Percentiles rank a stretch among this genome's conserved stretches.
Evolutionary conservation across 2,113 vertebrate species (phyloP).

Genomic region (Falcunculus frontatus): DNA sequence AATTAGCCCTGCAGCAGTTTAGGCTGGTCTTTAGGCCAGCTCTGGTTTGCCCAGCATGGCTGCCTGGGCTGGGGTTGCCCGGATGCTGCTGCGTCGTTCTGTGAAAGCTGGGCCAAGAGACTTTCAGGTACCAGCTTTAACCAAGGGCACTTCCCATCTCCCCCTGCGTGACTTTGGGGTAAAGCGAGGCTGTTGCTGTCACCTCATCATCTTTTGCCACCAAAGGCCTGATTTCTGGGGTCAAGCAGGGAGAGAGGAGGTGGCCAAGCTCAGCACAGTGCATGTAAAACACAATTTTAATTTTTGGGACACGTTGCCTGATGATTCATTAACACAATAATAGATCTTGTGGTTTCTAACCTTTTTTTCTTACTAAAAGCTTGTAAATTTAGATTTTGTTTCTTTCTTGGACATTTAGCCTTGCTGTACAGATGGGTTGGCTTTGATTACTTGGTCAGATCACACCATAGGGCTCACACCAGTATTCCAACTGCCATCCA

Average conservation of each 20-base stretch:
- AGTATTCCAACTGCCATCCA: not conserved
- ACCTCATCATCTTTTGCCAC: not conserved
- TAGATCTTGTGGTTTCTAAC: not conserved
- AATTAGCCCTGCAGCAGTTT: not conserved
- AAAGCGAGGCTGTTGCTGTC: not conserved
- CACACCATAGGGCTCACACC: not conserved
- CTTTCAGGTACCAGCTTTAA: not conserved
- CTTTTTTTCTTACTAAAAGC: not conserved
- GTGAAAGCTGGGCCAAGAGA: not conserved
- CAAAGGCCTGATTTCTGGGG: not conserved
- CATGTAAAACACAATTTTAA: not conserved
- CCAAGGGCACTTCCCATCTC: not conserved
- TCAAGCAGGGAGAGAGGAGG: not conserved
- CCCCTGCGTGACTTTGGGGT: not conserved
- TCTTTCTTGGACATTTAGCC: not conserved
- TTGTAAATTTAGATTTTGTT: not conserved
- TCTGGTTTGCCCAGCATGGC: not conserved
- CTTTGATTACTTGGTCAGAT: not conserved
- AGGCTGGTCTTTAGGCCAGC: not conserved
- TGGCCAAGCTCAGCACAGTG: not conserved
- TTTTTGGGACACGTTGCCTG: not conserved
- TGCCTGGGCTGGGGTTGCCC: not conserved
- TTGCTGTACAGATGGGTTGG: not conserved
- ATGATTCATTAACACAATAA: not conserved
- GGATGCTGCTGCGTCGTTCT: fast-evolving